Evolutionary conservation across 64 coral and sea anemone genomes (phyloP), one percentile per base, ranked within the genome.

Genomic region (Platygyra sinensis): DNA sequence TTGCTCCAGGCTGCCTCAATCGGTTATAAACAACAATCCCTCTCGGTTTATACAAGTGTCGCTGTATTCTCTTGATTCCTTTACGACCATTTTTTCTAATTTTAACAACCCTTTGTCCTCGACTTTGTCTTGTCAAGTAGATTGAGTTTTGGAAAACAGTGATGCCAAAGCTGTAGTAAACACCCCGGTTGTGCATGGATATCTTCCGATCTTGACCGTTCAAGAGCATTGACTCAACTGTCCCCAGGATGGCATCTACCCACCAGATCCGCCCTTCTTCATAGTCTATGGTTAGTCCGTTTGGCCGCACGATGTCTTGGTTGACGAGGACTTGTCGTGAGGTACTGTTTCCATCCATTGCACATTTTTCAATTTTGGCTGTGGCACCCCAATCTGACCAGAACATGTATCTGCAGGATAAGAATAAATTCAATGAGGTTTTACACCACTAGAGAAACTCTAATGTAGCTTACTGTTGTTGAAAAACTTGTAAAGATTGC

Each of bases 281-380:
- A 33, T 86, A 86, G 51, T 95, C 94, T 20, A 92, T 78, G 14
- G 94, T 95, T 28, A 95, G 32, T 30, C 94, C 94, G 80, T 96
- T 96, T 27, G 94, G 94, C 94, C 94, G 92, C 12, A 79, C 54
- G 52, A 96, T 92, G 24, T 83, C 11, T 46, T 60, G 82, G 7
- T 79, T 18, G 52, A 96, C 62, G 67, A 96, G 67, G 42, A 92
- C 38, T 49, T 90, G 82, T 78, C 90, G 92, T 4, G 76, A 55
- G 0, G 76, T 6, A 27, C 81, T 76, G 27, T 64, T 24, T 30
- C 90, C 87, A 52, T 96, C 74, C 94, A 96, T 96, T 8, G 81
- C 86, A 14, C 85, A 86, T 30, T 87, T 78, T 36, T 96, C 94
- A 20, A 96, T 92, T 75, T 92, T 96, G 2, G 94, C 90, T 3